Percentiles rank a stretch among this genome's conserved stretches.
These are phyloP conservation scores for Apamea monoglypha DNA, from an alignment of 2,888 invertebrate genomes.

Conservation along the genomic window DNA sequence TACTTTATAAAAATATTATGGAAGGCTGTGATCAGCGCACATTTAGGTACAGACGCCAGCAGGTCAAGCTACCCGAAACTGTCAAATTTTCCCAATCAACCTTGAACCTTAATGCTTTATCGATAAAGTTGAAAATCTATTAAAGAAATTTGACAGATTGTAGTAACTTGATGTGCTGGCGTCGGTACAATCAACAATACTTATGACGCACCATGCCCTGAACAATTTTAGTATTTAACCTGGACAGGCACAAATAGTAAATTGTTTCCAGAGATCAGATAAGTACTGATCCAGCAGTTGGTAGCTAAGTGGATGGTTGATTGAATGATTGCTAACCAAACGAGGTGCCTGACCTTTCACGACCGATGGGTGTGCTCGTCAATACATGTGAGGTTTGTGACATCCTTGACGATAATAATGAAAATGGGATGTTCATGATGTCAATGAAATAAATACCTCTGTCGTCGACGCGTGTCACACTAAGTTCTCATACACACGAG, in stretches of 20 bases:
- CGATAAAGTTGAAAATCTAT: no score
- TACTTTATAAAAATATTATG: no score
- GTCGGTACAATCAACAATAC: no score
- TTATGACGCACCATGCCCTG: neutral
- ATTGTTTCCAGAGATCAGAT: slow-evolving; percentile 32
- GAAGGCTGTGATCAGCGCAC: no score
- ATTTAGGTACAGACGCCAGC: no score
- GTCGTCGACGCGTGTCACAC: no score
- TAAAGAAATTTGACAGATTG: no score
- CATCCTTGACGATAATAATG: neutral
- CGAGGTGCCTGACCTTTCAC: slow-evolving; percentile 51
- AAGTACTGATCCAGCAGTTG: slow-evolving; percentile 32
- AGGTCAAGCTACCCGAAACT: no score
- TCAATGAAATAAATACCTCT: neutral
- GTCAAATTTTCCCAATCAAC: no score
- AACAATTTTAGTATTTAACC: neutral
- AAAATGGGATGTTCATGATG: neutral
- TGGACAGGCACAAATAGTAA: neutral
- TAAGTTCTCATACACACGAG: neutral
- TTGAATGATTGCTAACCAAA: slow-evolving; percentile 53
- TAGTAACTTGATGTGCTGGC: no score
- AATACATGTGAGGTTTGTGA: neutral
- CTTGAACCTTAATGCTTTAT: no score
- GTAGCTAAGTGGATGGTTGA: slow-evolving; percentile 54
- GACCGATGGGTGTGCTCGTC: slow-evolving; percentile 20